Conservation (phyloP, 30 jellyfish, hydroid and myxozoan species). For the Aurelia sp. region DNA sequence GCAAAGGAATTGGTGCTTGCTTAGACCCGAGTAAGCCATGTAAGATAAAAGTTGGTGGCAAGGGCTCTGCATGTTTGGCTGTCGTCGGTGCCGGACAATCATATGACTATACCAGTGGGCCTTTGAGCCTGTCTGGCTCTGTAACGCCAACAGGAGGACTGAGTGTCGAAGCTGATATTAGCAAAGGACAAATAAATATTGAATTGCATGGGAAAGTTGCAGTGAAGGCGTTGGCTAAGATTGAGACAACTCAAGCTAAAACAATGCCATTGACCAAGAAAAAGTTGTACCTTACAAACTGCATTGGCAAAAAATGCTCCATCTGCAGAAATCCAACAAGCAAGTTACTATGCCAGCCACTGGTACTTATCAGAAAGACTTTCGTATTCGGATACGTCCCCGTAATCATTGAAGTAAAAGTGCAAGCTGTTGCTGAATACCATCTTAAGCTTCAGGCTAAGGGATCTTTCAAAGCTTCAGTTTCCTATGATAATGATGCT, state of each 20-base stretch:
- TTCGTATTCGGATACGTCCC: slow-evolving; percentile 30
- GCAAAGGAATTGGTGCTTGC: background rate
- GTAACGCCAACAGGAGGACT: slow-evolving; percentile 3
- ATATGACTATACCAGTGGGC: background rate
- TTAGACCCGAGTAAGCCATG: background rate
- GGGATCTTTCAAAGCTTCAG: background rate
- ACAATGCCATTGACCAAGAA: background rate
- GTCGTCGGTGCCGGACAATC: background rate
- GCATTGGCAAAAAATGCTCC: slow-evolving; percentile 5
- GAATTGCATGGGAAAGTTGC: background rate
- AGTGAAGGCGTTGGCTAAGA: background rate
- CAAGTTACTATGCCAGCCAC: slow-evolving; percentile 9
- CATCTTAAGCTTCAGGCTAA: background rate
- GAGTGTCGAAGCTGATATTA: background rate
- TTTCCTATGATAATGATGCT: background rate
- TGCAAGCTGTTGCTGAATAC: slow-evolving; percentile 24
- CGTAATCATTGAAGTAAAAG: slow-evolving; percentile 8
- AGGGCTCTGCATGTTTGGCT: background rate
- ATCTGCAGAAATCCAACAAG: slow-evolving; percentile 10
- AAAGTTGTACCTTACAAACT: slow-evolving; percentile 13
- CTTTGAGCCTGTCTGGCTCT: background rate
- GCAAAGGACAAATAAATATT: background rate
- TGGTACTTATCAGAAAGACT: background rate
- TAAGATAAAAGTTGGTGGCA: background rate
- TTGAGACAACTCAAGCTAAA: background rate